A percentile compares a stretch with the other conserved stretches of the same genome.
Conservation (phyloP, 2,888 invertebrate species). For the Erebia epiphron region DNA sequence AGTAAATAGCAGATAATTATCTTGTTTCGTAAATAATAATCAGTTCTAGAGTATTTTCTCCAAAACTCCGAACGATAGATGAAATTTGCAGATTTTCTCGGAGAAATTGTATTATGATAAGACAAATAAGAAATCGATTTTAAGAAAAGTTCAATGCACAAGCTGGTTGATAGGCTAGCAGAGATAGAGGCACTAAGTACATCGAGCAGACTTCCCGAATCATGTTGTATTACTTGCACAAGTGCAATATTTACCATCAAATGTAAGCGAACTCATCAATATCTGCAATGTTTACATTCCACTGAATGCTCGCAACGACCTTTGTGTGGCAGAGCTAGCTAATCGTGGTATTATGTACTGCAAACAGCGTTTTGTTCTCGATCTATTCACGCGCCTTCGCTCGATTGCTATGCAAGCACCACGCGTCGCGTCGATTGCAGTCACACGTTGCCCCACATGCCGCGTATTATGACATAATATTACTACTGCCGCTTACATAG, state of each 20-base stretch:
- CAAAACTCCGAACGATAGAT: too few species aligned
- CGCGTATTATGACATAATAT: constrained; percentile 27
- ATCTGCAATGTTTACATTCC: constrained; percentile 34
- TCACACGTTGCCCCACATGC: constrained; percentile 37
- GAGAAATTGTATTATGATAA: too few species aligned
- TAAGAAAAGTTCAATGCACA: neutral
- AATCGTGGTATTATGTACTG: constrained; percentile 31
- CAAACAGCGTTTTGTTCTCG: constrained; percentile 36
- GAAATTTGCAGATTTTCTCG: too few species aligned
- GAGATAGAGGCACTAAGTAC: neutral
- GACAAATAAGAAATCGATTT: too few species aligned
- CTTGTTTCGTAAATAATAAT: too few species aligned
- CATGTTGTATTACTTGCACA: neutral
- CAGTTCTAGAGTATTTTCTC: too few species aligned
- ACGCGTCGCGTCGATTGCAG: constrained; percentile 30
- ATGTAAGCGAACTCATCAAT: constrained; percentile 20
- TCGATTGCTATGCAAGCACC: constrained; percentile 30
- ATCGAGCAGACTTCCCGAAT: neutral
- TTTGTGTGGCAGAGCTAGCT: constrained; percentile 25
- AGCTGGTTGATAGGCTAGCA: neutral
- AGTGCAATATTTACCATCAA: constrained; percentile 10
- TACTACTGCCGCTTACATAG: constrained; percentile 7
- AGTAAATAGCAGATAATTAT: too few species aligned
- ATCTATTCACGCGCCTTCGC: constrained; percentile 28
- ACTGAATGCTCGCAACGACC: constrained; percentile 29